Evolutionary conservation across 2,797 vertebrate species (phyloP).

Genomic region (Darevskia nairensis): DNA sequence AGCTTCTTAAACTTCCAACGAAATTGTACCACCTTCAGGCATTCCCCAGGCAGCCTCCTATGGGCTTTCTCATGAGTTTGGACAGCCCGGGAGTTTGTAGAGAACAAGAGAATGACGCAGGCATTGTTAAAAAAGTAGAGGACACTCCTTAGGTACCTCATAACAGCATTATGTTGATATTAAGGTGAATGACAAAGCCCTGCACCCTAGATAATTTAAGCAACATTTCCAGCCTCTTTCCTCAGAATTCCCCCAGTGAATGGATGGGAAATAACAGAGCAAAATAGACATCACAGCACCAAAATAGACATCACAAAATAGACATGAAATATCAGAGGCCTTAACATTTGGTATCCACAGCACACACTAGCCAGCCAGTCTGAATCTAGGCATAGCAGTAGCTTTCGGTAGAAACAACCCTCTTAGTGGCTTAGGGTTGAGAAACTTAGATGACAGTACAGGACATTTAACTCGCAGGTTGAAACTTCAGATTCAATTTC

Average conservation of each 20-base stretch:
- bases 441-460: not conserved
- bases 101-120: not conserved
- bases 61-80: not conserved
- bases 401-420: no score
- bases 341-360: not conserved
- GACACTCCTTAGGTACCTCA: not conserved
- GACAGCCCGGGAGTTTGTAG: not conserved
- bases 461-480: slow-evolving; percentile 2
- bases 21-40: not conserved
- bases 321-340: not conserved
- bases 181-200: not conserved
- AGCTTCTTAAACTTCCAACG: not conserved
- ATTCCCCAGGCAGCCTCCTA: not conserved
- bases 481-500: slow-evolving; percentile 12
- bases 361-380: not conserved
- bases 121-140: no score
- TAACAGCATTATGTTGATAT: not conserved
- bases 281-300: not conserved
- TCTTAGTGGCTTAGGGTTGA: not conserved
- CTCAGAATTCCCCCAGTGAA: not conserved
- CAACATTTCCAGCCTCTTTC: not conserved
- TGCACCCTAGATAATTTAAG: not conserved
- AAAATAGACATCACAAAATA: no score
- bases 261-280: not conserved
- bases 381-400: not conserved